Evolutionary conservation across 2,113 vertebrate species (phyloP).

Genomic region (Vombatus ursinus): DNA sequence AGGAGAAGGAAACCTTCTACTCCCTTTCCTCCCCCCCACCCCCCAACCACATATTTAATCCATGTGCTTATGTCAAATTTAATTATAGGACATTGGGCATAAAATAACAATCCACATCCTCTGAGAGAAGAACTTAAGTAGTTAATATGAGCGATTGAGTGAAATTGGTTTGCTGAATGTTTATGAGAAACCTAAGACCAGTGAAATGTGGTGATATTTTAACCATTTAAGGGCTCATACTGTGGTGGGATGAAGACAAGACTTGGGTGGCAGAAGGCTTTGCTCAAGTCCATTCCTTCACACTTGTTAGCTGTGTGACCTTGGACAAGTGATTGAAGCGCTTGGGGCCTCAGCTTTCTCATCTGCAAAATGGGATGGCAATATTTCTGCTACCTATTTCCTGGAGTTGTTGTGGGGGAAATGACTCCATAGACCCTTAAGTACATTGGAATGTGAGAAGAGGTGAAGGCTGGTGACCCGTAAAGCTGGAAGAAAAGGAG

Average conservation of each 20-base stretch:
- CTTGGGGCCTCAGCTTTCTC: background rate
- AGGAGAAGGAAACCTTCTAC: conserved; percentile 86
- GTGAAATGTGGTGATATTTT: conserved; percentile 83
- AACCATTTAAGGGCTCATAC: conserved; percentile 76
- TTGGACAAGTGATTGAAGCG: background rate
- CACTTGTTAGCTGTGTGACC: background rate
- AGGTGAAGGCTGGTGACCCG: background rate
- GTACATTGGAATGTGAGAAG: background rate
- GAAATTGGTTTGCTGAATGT: conserved; percentile 88
- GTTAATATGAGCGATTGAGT: conserved; percentile 88
- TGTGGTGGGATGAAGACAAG: background rate
- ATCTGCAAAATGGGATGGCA: background rate
- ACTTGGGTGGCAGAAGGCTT: background rate
- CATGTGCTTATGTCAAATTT: conserved; percentile 99
- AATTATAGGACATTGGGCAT: conserved; percentile 96
- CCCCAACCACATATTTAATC: conserved; percentile 99
- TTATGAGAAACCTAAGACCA: conserved; percentile 86
- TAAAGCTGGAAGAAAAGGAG: background rate
- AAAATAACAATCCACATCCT: conserved; percentile 90
- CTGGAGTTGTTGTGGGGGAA: background rate
- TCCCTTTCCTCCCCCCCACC: conserved; percentile 77
- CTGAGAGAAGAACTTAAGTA: conserved; percentile 87
- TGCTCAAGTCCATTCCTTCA: background rate
- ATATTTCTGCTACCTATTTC: background rate
- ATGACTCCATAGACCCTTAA: background rate